Evolutionary conservation across 2,113 vertebrate species (phyloP), one percentile per base, ranked within the genome.

Genomic region (Emydura subglobosa): DNA sequence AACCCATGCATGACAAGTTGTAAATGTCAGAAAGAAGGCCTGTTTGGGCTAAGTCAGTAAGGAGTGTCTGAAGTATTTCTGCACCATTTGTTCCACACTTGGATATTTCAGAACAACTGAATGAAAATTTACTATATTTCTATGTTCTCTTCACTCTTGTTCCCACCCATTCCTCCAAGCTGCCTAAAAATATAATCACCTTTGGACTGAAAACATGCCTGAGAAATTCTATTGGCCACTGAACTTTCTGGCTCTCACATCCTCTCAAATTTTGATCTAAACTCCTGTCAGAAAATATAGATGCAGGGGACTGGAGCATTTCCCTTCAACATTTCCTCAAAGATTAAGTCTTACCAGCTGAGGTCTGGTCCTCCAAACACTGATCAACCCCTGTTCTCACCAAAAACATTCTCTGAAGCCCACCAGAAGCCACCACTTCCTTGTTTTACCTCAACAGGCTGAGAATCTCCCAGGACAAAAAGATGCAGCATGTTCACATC

Each of bases 401-500:
- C 1, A 31, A 79, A 68, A 49, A n/a, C 17, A 0, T 59, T 87
- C 68, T 55, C 85, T 5, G 4, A 86, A 92, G 50, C 24, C 53
- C 54, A 89, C 74, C 68, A 17, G 1, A 68, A 78, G 1, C 39
- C 88, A 82, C 50, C 2, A 53, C 8, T 24, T 49, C 5, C 22
- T 39, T 7, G 7, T 42, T 90, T 51, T 96, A 98, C 99, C 99
- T 99, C 99, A 4, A 99, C 93, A 2, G 99, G 99, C 91, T 99
- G 99, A 0, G 97, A 98, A 2, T 98, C 91, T 50, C 99, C 99
- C 5, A 99, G 95, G 29, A 99, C 99, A 79, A 99, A 99, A 39
- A 99, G 9, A 2, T 99, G 98, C 83, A 99, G 88, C 99, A 99
- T 99, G 97, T 99, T 99, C 93, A 99, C 97, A 14, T 99, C 99